A percentile compares a stretch with the other conserved stretches of the same genome.
phyloP scores from a whole-genome alignment of 92 coral and sea anemone species.

The Parazoanthus darwini region DNA sequence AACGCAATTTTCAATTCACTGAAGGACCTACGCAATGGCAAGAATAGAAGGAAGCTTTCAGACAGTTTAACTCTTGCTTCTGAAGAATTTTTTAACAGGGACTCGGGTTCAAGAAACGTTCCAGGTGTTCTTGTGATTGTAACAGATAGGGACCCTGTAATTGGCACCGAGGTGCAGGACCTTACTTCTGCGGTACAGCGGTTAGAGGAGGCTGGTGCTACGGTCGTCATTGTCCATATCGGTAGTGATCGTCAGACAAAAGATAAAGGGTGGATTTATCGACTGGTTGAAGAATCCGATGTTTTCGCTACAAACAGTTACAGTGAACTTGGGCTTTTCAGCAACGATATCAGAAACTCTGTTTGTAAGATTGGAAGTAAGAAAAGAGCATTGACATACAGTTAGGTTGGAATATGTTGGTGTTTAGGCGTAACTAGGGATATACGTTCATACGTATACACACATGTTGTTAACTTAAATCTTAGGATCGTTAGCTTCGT shows the following conservation, averaged over 20 bases:
- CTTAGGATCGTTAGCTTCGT: too few relatives aligned
- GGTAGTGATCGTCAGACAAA: background rate
- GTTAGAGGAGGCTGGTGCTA: background rate
- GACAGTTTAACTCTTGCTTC: background rate
- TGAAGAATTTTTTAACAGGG: constrained; percentile 1
- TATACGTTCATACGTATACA: too few relatives aligned
- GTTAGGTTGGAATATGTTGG: background rate
- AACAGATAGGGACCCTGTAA: background rate
- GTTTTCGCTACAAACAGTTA: constrained; percentile 2
- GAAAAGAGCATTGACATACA: background rate
- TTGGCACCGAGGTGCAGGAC: background rate
- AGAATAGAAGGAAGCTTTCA: constrained; percentile 11
- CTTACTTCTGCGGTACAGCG: background rate
- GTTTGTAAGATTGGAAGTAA: constrained; percentile 17
- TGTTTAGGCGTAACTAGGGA: too few relatives aligned
- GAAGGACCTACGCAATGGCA: background rate
- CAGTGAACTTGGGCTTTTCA: constrained; percentile 9
- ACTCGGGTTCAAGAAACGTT: constrained; percentile 10
- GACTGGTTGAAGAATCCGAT: background rate
- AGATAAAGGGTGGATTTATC: constrained; percentile 6
- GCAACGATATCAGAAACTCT: background rate
- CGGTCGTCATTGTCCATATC: background rate
- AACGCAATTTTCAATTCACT: background rate
- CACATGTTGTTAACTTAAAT: too few relatives aligned
- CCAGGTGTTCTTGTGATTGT: constrained; percentile 1